Base-by-base conservation (phyloP, 2,113 vertebrate species). In the Callocephalon fimbriatum region DNA sequence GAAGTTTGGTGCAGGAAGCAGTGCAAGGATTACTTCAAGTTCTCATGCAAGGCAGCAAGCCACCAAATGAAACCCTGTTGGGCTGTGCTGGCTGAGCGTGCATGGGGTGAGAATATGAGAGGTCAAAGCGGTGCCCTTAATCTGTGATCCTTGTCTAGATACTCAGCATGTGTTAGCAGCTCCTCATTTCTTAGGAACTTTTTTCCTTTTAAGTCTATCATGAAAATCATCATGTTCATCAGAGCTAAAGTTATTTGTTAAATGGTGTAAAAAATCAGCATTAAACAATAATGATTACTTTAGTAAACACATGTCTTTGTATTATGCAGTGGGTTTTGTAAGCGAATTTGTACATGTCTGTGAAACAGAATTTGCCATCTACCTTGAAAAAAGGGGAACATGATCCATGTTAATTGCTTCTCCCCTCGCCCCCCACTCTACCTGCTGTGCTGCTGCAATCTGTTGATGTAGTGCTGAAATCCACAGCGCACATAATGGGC, bases 221-320 rank as follows among this genome's bases (percentile, higher is more conserved):
- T 82, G 90, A 77, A 95, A 97, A 96, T 94, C 86, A 78, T 73
- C 86, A 74, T 94, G 88, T 91, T 97, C 93, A 95, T 94, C 88
- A 93, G 95, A 97, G 96, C 96, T 95, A 85, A 91, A 95, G 86
- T 95, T 96, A 97, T 97, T 92, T 94, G 96, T 95, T 97, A 96
- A 97, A 97, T 96, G 95, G 91, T 92, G 89, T 95, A 95, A 97
- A 96, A 97, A 94, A 91, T 90, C 63, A 1, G 29, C 82, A 88
- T 97, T 94, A 91, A 96, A 89, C 86, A 95, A 81, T 94, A 95
- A 97, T 87, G 71, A 96, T 96, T 88, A 87, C 95, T 88, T 95
- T 95, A 88, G 95, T 95, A 96, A 97, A 94, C 92, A 94, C 86
- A 92, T 94, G 87, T 84, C 66, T 87, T 91, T 72, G n/a, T 86